Base-by-base conservation (phyloP, 2,888 invertebrate species). In the Drosophila recens region DNA sequence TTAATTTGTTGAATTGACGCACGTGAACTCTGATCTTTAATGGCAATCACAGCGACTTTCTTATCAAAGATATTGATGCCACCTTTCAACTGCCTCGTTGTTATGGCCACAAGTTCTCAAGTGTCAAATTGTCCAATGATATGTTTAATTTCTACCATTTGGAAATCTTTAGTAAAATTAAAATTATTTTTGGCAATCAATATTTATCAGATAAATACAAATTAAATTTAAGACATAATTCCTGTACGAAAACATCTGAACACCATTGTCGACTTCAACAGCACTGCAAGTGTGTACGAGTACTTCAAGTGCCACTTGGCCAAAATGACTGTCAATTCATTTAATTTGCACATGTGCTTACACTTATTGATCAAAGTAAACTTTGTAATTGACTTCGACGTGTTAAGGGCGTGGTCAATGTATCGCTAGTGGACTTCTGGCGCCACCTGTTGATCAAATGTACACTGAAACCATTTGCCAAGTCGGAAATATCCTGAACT, bases 1-100 rank as follows among this genome's bases (percentile, higher is more conserved):
- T 70, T 71, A 69, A 79, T 78, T 74, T 76, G 72, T 64, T 61
- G 67, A 72, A 71, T 64, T 67, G 67, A 45, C 52, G 61, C 48
- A 49, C 65, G 53, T 67, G 67, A 83, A 64, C 86, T 71, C 53
- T 65, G 67, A 5, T 11, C 66, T 49, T 67, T 43, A 49, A 49
- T 64, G 8, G 40, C 34, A 42, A 27, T 48, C 13, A 30, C 46
- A 61, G 9, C 10, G 13, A 13, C 5, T 33, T 34, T 54, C 40
- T 15, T 43, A 58, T 23, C 57, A 48, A 58, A 23, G 36, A 13
- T 17, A 38, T 0, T 17, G 1, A 2, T 36, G 13, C 6, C 20
- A 20, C 13, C 36, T 2, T 13, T 20, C 10, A 9, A 1, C 42
- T 17, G 17, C 11, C 40, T 11, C 11, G 13, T 43, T 33, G 15